Percentiles rank a stretch among this genome's conserved stretches.
phyloP scores from a whole-genome alignment of 2,113 vertebrate species.

The Anhinga anhinga region DNA sequence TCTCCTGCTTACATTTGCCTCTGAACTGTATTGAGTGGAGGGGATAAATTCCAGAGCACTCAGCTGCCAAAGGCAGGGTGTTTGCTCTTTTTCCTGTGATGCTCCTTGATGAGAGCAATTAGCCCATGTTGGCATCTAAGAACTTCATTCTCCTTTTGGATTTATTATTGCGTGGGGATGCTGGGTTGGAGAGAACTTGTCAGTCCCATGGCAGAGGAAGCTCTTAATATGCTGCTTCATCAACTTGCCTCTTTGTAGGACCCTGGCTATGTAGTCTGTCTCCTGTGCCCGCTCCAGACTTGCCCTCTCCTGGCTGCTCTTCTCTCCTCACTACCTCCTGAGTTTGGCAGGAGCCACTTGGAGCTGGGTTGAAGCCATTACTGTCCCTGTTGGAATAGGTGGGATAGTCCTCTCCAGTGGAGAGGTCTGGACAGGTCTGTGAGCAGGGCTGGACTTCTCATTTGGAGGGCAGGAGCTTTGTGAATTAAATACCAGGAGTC shows the following conservation, averaged over 20 bases:
- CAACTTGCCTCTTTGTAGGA: background rate
- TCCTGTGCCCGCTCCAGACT: background rate
- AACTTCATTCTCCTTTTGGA: background rate
- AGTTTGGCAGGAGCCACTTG: background rate
- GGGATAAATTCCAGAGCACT: background rate
- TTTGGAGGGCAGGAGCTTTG: background rate
- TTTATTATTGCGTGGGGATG: accelerated
- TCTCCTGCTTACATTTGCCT: background rate
- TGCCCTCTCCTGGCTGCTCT: background rate
- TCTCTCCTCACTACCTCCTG: background rate
- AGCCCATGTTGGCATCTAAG: accelerated
- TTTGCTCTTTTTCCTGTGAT: background rate
- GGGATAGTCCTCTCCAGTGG: background rate
- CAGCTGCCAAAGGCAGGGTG: too few relatives aligned
- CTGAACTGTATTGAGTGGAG: accelerated
- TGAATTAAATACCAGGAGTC: too few relatives aligned
- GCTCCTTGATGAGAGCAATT: background rate
- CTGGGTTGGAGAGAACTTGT: background rate
- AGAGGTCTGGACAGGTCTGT: background rate
- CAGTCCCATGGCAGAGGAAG: background rate
- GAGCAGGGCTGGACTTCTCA: background rate
- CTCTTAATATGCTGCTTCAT: background rate
- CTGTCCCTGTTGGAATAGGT: background rate
- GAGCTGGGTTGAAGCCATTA: background rate
- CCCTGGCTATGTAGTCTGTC: background rate